These are phyloP conservation scores for Neolamprologus devosi DNA, from an alignment of 2,113 vertebrate species.

Conservation along the genomic window DNA sequence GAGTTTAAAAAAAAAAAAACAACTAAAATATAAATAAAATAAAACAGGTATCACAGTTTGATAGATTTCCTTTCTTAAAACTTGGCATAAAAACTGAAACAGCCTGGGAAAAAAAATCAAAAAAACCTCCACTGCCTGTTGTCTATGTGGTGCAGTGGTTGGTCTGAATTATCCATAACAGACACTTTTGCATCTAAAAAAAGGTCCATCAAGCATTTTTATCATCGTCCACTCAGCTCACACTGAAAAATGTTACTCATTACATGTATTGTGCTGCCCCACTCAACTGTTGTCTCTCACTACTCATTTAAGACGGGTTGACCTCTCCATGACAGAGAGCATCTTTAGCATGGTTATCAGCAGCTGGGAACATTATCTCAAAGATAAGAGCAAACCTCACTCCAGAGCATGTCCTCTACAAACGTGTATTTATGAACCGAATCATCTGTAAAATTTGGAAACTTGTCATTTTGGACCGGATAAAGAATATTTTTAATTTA, in stretches of 20 bases:
- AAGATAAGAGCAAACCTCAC: neutral
- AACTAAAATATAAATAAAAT: neutral
- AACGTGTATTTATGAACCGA: neutral
- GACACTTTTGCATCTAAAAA: neutral
- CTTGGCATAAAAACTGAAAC: neutral
- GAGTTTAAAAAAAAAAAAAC: neutral
- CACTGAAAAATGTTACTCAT: neutral
- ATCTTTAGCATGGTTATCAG: neutral
- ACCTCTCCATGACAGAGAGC: neutral
- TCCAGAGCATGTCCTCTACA: neutral
- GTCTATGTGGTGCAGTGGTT: neutral
- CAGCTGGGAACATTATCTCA: neutral
- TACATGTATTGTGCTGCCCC: neutral
- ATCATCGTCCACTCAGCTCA: neutral
- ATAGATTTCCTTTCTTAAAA: neutral
- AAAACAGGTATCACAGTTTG: neutral
- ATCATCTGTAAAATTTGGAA: neutral
- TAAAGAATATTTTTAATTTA: neutral
- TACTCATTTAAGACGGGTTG: neutral
- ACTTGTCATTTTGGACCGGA: neutral
- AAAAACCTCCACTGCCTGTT: neutral
- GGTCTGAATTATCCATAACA: neutral
- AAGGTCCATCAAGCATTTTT: neutral
- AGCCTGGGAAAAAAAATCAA: no score
- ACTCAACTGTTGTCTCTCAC: no score